Base-by-base conservation (phyloP, 2,888 invertebrate genomes). In the Zygogramma bicolorata region DNA sequence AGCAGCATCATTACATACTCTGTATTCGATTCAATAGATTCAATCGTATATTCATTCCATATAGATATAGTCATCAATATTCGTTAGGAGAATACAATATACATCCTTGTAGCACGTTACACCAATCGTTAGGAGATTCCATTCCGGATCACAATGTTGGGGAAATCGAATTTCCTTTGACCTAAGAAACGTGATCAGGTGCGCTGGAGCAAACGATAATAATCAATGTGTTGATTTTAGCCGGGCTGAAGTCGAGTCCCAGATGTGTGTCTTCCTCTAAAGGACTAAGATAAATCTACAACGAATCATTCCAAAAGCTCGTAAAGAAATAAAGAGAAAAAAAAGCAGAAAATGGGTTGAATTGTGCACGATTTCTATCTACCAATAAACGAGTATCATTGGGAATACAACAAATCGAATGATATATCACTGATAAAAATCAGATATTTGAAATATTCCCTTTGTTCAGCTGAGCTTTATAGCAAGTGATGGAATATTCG, bases 211-310 rank as follows among this genome's bases (percentile, higher is more conserved):
- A 31, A 66, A 63, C 69, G 63, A 73, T 73, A 67, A 70, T 70
- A 65, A 65, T 73, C 69, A 73, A 73, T 67, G 66, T 63, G 73
- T 73, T 73, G 73, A 70, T 61, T 73, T 70, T 70, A 62, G 62
- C 62, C 34, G 58, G 57, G 58, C 25, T 38, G 40, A 40, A 66
- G 58, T 57, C 53, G 57, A 57, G 38, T 66, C 66, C 34, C 57
- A 31, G 38, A 22, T 53, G 53, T 53, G 53, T 27, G 53, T 15
- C n/a, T 53, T 53, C 3, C 13, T 53, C 25, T 25, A 27, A 27
- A 53, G 27, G 53, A 53, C 27, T 53, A 7, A 53, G 53, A 53
- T 53, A 53, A 53, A 53, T 53, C 53, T 53, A 53, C 27, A 53
- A 53, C 22, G 53, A 53, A 53, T 25, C 22, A 25, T 25, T 53